Percentiles rank a stretch among this genome's conserved stretches.
Evolutionary conservation across 1,140 invertebrate species (phyloP).

Genomic region (Euura saliciscinereae): DNA sequence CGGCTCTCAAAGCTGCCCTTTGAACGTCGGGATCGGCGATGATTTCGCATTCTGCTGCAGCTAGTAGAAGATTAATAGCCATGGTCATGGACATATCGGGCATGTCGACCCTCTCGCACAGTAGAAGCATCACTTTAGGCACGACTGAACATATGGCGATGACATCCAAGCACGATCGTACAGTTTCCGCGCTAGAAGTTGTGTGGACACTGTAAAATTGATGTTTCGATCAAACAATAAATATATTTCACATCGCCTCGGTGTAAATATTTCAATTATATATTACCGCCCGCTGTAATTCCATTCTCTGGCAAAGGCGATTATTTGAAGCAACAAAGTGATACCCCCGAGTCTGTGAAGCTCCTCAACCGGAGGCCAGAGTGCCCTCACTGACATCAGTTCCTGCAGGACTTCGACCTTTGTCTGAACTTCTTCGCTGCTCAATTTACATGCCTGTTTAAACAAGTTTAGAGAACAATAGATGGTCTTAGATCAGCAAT

Average conservation of each 20-base stretch:
- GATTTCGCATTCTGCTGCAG: constrained; percentile 89
- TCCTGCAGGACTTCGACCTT: constrained; percentile 84
- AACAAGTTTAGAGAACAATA: constrained; percentile 35
- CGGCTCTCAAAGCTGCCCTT: constrained; percentile 84
- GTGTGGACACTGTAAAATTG: constrained; percentile 43
- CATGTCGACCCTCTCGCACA: constrained; percentile 81
- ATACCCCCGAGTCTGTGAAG: constrained; percentile 85
- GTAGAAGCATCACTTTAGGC: constrained; percentile 81
- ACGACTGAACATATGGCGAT: constrained; percentile 89
- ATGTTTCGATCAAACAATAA: constrained; percentile 16
- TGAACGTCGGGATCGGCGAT: constrained; percentile 89
- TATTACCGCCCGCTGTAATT: constrained; percentile 82
- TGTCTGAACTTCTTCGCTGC: constrained; percentile 79
- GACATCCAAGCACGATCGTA: constrained; percentile 87
- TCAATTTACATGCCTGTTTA: constrained; percentile 69
- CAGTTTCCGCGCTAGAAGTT: constrained; percentile 79
- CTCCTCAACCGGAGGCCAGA: constrained; percentile 88
- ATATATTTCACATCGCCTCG: constrained; percentile 11
- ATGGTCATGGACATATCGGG: constrained; percentile 76
- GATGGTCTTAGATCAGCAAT: background rate
- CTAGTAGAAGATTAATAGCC: constrained; percentile 77
- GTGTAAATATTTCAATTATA: constrained; percentile 13
- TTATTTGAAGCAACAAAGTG: constrained; percentile 81
- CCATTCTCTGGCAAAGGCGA: constrained; percentile 91
- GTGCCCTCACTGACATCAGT: constrained; percentile 73